Percentiles rank a stretch among this genome's conserved stretches.
Evolutionary conservation across 2,113 vertebrate genomes (phyloP).

Genomic region (Harpagus bidentatus): DNA sequence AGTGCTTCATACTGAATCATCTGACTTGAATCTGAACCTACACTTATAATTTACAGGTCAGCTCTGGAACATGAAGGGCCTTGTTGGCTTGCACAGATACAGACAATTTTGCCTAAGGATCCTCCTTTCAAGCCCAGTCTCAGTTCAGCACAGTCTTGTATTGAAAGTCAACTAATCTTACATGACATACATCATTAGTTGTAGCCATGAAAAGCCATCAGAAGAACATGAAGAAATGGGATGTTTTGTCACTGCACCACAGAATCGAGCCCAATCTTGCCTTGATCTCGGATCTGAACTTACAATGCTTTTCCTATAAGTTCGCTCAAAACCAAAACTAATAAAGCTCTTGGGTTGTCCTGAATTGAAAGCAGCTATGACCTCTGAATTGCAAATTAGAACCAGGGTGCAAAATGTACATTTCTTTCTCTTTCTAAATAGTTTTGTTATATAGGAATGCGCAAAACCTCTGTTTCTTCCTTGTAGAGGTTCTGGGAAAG

Average conservation of each 20-base stretch:
- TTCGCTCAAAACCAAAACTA: background rate
- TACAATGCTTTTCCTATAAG: background rate
- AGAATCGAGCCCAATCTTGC: background rate
- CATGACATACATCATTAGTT: background rate
- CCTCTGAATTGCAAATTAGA: background rate
- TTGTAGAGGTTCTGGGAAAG: background rate
- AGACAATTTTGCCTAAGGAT: background rate
- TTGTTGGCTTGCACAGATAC: background rate
- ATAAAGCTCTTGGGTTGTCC: background rate
- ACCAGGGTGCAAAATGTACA: background rate
- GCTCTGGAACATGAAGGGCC: background rate
- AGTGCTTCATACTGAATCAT: background rate
- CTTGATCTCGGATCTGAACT: background rate
- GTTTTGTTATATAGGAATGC: background rate
- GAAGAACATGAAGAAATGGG: background rate
- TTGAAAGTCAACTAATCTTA: background rate
- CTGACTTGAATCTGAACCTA: background rate
- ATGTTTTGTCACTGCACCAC: background rate
- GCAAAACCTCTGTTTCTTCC: background rate
- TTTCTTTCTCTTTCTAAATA: background rate
- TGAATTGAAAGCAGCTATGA: background rate
- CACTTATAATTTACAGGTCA: background rate
- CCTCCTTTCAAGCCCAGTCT: background rate
- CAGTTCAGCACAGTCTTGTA: background rate
- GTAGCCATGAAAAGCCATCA: background rate